Evolutionary conservation across 2,113 vertebrate species (phyloP), one percentile per base, ranked within the genome.

Genomic region (Tonatia bakeri): DNA sequence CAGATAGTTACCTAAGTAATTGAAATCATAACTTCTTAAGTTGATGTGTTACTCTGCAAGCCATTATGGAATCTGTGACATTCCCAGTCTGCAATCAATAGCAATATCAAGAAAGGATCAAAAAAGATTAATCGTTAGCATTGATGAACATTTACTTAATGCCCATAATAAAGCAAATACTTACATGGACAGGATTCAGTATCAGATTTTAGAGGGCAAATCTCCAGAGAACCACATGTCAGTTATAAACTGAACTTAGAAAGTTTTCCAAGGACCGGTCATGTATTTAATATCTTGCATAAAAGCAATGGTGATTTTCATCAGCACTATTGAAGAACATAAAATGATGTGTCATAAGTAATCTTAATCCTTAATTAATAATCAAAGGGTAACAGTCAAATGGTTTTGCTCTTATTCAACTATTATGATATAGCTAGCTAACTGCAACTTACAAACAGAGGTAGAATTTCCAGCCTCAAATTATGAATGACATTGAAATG

Each of bases 61-160:
- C 45, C 87, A 93, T 86, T 90, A 83, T 87, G 76, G 75, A 84
- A 94, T 40, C 36, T 36, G 5, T 72, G 76, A 84, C 9, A 61
- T 94, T 82, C 7, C 40, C 36, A 76, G 70, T 93, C 69, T 91
- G 12, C 36, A 97, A 64, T 92, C 91, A 92, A 40, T 59, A 72
- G 33, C 38, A 93, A 67, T 88, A 72, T 93, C 96, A 90, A 95
- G 67, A 92, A 86, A 72, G 45, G 72, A 84, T 50, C 82, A 86
- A 92, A 90, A 83, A 77, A 72, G 40, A 87, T 43, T 95, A n/a
- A 81, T 91, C 91, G 28, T 87, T 92, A 88, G 16, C 38, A 89
- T 65, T 97, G 75, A 45, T 91, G 94, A 96, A 76, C 54, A 80
- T 85, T 98, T 97, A 95, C 85, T 90, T 96, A 97, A 88, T 89